These are phyloP conservation scores for Neostethus bicornis DNA, from an alignment of 2,797 vertebrate genomes.

Conservation along the genomic window DNA sequence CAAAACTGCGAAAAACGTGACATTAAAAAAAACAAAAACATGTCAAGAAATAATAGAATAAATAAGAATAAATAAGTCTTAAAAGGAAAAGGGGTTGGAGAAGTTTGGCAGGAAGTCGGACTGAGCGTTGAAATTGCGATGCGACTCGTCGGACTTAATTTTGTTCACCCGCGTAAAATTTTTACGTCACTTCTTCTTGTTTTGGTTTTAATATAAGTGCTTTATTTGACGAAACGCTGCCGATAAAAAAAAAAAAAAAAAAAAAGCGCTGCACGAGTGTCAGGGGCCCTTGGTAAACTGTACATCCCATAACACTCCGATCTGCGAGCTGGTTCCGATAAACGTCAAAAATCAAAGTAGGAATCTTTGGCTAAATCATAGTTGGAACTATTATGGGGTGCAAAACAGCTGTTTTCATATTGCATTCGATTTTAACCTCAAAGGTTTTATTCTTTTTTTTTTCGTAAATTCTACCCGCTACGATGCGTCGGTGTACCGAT, in stretches of 20 bases:
- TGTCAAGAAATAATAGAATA: constrained; percentile 58
- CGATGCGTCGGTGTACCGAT: constrained; percentile 12
- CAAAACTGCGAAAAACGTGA: constrained; percentile 35
- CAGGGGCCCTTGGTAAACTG: constrained; percentile 5
- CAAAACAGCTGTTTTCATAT: constrained; percentile 69
- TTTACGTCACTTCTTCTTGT: constrained; percentile 49
- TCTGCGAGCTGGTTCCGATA: constrained; percentile 8
- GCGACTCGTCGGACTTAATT: constrained; percentile 30
- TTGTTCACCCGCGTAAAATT: constrained; percentile 44
- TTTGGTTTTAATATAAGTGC: constrained; percentile 57
- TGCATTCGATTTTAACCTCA: constrained; percentile 64
- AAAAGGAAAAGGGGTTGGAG: constrained; percentile 26
- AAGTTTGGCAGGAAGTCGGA: constrained; percentile 55
- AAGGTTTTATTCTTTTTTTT: constrained; percentile 28
- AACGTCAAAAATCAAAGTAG: no score
- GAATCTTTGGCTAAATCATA: constrained; percentile 78
- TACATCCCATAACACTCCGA: constrained; percentile 2
- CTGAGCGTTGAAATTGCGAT: constrained; percentile 46
- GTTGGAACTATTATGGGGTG: constrained; percentile 55
- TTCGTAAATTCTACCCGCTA: constrained; percentile 49
- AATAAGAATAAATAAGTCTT: constrained; percentile 76
- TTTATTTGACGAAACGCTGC: constrained; percentile 35
- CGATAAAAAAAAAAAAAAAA: neutral
- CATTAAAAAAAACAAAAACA: constrained; percentile 31
- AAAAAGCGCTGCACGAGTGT: constrained; percentile 6